Evolutionary conservation across 2,797 vertebrate genomes (phyloP).

Genomic region (Channallabes apus): DNA sequence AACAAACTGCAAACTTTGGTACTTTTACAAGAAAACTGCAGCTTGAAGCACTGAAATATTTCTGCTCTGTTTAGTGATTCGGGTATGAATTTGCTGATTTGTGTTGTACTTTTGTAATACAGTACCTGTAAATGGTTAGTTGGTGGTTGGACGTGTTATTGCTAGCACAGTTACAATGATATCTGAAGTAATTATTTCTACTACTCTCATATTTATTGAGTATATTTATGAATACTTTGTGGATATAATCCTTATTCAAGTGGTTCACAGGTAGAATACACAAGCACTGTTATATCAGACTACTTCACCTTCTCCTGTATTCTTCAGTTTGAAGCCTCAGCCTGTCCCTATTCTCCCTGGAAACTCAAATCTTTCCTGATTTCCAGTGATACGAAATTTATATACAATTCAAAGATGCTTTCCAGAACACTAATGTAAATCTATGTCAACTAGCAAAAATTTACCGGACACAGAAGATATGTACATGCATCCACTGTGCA

Average conservation of each 20-base stretch:
- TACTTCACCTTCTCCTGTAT: background rate
- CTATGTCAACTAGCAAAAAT: background rate
- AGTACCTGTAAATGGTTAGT: background rate
- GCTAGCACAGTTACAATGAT: background rate
- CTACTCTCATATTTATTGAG: background rate
- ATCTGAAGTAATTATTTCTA: background rate
- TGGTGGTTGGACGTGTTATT: background rate
- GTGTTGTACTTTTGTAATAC: background rate
- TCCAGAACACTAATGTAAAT: background rate
- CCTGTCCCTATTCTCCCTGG: background rate
- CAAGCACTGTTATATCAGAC: background rate
- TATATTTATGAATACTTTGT: background rate
- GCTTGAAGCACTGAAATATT: background rate
- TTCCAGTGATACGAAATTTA: too few species aligned
- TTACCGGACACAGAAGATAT: background rate
- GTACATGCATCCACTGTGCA: background rate
- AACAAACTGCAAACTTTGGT: too few species aligned
- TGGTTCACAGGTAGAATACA: background rate
- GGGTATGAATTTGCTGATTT: background rate
- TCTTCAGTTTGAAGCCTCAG: background rate
- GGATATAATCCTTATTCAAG: background rate
- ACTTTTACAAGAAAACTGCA: background rate
- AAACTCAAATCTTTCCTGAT: background rate
- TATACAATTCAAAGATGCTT: background rate
- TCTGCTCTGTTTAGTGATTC: background rate